Percentiles rank a stretch among this genome's conserved stretches.
Conservation (phyloP, 2,888 invertebrate species). For the Biston stratarius region DNA sequence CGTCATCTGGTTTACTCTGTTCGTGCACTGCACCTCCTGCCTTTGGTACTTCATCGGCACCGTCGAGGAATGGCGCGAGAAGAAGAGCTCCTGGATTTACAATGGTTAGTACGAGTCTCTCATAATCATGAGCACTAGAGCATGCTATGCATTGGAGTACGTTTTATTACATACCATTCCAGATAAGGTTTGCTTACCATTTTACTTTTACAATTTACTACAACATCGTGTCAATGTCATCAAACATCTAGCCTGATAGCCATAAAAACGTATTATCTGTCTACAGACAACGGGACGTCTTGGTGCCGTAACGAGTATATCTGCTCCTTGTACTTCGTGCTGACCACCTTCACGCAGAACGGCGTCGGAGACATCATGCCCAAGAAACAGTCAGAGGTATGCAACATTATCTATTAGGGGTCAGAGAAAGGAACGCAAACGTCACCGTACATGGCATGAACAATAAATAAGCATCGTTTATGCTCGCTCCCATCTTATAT, state of each 20-base stretch:
- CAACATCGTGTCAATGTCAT: too few species aligned
- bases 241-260: too few species aligned
- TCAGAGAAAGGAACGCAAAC: too few species aligned
- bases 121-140: too few species aligned
- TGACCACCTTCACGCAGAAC: constrained; percentile 73
- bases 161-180: too few species aligned
- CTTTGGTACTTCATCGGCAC: constrained; percentile 70
- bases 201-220: too few species aligned
- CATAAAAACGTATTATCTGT: too few species aligned
- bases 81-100: constrained; percentile 67
- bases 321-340: constrained; percentile 71
- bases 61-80: constrained; percentile 53
- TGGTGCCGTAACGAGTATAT: constrained; percentile 65
- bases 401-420: background rate
- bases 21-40: constrained; percentile 65
- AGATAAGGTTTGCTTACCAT: too few species aligned
- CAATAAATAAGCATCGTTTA: too few species aligned
- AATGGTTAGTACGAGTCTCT: constrained; percentile 41
- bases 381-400: constrained; percentile 68
- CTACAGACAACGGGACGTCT: constrained; percentile 53
- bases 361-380: constrained; percentile 76
- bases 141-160: too few species aligned
- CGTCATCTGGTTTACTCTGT: constrained; percentile 70
- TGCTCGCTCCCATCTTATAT: too few species aligned
- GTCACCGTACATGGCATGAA: too few species aligned